These are phyloP conservation scores for Actinostola sp. DNA, from an alignment of 92 coral and sea anemone species.

Conservation along the genomic window DNA sequence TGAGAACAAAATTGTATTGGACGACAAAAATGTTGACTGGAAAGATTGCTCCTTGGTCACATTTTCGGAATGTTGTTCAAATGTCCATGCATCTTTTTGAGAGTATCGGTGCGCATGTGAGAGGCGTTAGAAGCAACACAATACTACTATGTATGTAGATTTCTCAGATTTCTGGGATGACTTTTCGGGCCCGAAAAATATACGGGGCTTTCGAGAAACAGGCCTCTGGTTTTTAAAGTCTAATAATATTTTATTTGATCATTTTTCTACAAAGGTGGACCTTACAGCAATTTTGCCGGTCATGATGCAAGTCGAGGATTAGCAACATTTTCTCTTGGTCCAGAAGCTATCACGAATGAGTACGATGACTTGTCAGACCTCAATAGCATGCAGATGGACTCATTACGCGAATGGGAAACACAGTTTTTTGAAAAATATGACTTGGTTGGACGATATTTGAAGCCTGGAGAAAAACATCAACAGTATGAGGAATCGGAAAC, in stretches of 20 bases:
- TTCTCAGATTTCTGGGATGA: too few species aligned
- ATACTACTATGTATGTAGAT: too few species aligned
- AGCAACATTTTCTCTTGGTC: conserved; percentile 91
- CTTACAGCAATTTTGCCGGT: conserved; percentile 93
- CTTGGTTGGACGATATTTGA: conserved; percentile 86
- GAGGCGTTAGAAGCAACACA: too few species aligned
- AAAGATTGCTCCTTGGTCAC: too few species aligned
- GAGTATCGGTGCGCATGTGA: too few species aligned
- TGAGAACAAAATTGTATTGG: too few species aligned
- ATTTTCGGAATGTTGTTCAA: too few species aligned
- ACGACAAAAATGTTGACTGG: too few species aligned
- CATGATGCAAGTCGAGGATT: conserved; percentile 99
- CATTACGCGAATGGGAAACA: conserved; percentile 93
- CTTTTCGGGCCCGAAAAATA: too few species aligned
- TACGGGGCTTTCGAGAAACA: too few species aligned
- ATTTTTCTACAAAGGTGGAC: conserved; percentile 73
- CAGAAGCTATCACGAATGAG: conserved; percentile 90
- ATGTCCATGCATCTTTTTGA: too few species aligned
- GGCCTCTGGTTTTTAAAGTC: too few species aligned
- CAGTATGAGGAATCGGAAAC: conserved; percentile 97
- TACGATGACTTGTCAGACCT: conserved; percentile 94
- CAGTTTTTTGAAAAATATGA: conserved; percentile 96
- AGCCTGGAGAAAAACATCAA: conserved; percentile 93
- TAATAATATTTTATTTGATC: neutral
- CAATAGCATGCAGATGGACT: conserved; percentile 97